Percentiles rank a stretch among this genome's conserved stretches.
phyloP scores from a whole-genome alignment of 2,888 invertebrate genomes.

The Miltochrista miniata region DNA sequence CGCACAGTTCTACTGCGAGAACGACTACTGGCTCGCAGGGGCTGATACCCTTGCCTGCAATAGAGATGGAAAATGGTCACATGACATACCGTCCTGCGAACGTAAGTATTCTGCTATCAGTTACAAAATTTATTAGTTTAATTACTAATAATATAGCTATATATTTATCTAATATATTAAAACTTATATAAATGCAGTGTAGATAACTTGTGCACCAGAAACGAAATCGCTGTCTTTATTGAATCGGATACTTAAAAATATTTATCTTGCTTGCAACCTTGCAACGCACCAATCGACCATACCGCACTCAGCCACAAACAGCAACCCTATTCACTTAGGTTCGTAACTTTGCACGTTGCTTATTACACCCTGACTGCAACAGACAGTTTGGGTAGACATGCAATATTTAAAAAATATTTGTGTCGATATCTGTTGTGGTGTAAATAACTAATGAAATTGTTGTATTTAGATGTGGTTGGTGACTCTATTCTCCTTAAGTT shows the following conservation, averaged over 20 bases:
- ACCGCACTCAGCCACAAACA: no score
- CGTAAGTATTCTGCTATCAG: constrained; percentile 74
- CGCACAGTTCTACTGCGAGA: constrained; percentile 90
- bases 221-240: no score
- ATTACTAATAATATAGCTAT: no score
- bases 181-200: no score
- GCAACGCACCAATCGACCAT: no score
- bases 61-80: constrained; percentile 94
- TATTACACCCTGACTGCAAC: no score
- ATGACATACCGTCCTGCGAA: constrained; percentile 93
- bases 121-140: neutral
- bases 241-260: no score
- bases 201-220: no score
- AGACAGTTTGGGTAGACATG: neutral
- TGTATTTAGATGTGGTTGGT: neutral
- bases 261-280: no score
- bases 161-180: no score
- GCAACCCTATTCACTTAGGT: no score
- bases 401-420: neutral
- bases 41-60: constrained; percentile 89
- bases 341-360: no score
- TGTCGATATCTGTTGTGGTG: neutral
- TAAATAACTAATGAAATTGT: neutral
- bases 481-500: neutral
- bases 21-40: constrained; percentile 93